Evolutionary conservation across 2,888 invertebrate species (phyloP).

Genomic region (Lathronympha strigana): DNA sequence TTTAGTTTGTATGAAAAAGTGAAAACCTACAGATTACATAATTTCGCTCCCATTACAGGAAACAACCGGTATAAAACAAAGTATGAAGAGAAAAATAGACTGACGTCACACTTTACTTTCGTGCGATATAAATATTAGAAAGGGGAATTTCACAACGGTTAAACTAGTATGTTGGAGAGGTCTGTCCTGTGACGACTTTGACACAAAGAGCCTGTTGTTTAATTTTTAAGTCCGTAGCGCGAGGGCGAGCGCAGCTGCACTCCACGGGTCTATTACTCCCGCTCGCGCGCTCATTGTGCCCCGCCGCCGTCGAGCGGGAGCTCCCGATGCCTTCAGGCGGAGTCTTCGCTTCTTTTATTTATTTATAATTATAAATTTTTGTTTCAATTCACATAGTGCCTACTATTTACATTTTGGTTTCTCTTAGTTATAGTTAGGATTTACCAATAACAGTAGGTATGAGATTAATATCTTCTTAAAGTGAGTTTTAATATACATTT

Average conservation of each 20-base stretch:
- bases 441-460: too few species aligned
- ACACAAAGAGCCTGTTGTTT: slow-evolving; percentile 39
- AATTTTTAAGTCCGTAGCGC: slow-evolving; percentile 38
- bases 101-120: slow-evolving; percentile 23
- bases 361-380: background rate
- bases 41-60: too few species aligned
- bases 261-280: slow-evolving; percentile 28
- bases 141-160: slow-evolving; percentile 25
- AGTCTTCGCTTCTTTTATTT: background rate
- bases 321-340: background rate
- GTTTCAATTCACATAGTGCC: too few species aligned
- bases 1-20: too few species aligned
- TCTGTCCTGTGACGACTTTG: slow-evolving; percentile 34
- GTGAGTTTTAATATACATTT: too few species aligned
- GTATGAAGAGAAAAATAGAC: background rate
- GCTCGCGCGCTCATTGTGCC: slow-evolving; percentile 9
- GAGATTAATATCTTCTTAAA: too few species aligned
- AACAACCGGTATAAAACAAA: too few species aligned
- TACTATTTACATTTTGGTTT: too few species aligned
- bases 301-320: background rate
- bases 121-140: slow-evolving; percentile 35
- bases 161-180: slow-evolving; percentile 27
- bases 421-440: too few species aligned
- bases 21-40: too few species aligned
- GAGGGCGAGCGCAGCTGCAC: slow-evolving; percentile 35